A percentile compares a stretch with the other conserved stretches of the same genome.
phyloP scores from a whole-genome alignment of 2,888 invertebrate genomes.

The Diarsia brunnea region DNA sequence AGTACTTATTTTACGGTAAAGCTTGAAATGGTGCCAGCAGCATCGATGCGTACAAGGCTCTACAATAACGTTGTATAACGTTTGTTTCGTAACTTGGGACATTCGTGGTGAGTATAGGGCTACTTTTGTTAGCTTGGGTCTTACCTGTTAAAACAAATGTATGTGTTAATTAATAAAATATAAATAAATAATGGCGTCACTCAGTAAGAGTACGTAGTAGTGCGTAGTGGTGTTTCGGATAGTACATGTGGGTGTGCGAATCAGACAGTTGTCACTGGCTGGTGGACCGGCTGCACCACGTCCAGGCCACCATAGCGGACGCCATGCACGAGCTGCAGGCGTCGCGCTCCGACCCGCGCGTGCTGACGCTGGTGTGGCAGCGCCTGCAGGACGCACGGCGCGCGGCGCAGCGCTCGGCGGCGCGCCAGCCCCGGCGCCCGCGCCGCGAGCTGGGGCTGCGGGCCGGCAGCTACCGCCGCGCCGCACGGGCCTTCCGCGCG shows the following conservation, averaged over 20 bases:
- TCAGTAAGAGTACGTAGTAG: constrained; percentile 8
- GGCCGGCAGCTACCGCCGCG: not conserved
- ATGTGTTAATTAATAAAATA: too few relatives aligned
- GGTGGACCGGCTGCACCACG: constrained; percentile 81
- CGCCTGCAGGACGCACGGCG: constrained; percentile 57
- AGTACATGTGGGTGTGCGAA: constrained; percentile 73
- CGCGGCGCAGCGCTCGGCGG: not conserved
- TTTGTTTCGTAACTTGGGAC: not conserved
- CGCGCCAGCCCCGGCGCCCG: rapidly evolving
- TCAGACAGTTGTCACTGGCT: constrained; percentile 87
- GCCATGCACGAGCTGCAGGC: constrained; percentile 73
- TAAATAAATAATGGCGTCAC: too few relatives aligned
- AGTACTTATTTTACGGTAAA: not conserved
- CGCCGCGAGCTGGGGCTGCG: not conserved
- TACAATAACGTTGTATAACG: not conserved
- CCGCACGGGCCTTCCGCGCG: not conserved
- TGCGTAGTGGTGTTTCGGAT: constrained; percentile 48
- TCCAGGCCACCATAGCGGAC: constrained; percentile 71
- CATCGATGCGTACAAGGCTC: not conserved
- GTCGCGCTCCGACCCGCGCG: constrained; percentile 78
- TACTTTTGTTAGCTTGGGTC: too few relatives aligned
- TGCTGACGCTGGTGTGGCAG: constrained; percentile 70
- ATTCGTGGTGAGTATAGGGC: not conserved
- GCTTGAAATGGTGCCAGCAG: not conserved
- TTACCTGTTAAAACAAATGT: too few relatives aligned